A percentile compares a stretch with the other conserved stretches of the same genome.
Evolutionary conservation across 2,797 vertebrate species (phyloP).

Genomic region (Lepidocolaptes lacrymiger): DNA sequence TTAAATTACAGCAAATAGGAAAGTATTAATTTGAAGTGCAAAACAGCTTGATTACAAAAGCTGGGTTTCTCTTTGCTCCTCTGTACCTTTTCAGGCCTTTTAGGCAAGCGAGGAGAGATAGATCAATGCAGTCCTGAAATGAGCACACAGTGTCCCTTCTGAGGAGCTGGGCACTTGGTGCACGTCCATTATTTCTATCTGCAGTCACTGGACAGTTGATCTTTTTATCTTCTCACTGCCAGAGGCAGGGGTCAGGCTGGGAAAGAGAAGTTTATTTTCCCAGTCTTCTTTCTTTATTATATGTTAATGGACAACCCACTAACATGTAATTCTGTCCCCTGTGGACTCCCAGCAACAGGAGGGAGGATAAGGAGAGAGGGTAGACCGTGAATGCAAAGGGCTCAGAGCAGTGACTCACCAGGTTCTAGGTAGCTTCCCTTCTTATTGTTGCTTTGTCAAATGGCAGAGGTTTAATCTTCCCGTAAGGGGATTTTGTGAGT

Average conservation of each 20-base stretch:
- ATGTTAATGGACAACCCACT: background rate
- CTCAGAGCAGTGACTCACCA: background rate
- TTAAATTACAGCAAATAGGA: constrained; percentile 11
- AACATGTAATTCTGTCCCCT: background rate
- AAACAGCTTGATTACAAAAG: background rate
- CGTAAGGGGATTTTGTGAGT: background rate
- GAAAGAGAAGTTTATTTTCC: background rate
- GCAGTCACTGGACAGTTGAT: background rate
- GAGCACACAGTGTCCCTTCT: background rate
- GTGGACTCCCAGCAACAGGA: background rate
- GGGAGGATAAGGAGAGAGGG: background rate
- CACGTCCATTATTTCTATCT: background rate
- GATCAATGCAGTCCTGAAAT: background rate
- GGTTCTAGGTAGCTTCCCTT: background rate
- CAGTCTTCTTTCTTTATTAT: background rate
- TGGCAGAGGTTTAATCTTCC: background rate
- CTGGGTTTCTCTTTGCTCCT: background rate
- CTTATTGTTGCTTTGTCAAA: background rate
- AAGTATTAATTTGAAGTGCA: constrained; percentile 25
- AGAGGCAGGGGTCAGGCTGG: background rate
- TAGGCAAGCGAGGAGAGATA: background rate
- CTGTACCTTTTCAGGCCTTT: background rate
- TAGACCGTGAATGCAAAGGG: background rate
- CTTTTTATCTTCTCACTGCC: background rate
- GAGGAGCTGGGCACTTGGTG: background rate